Evolutionary conservation across 2,797 vertebrate genomes (phyloP), one percentile per base, ranked within the genome.

Genomic region (Alcedo quadribrachys): DNA sequence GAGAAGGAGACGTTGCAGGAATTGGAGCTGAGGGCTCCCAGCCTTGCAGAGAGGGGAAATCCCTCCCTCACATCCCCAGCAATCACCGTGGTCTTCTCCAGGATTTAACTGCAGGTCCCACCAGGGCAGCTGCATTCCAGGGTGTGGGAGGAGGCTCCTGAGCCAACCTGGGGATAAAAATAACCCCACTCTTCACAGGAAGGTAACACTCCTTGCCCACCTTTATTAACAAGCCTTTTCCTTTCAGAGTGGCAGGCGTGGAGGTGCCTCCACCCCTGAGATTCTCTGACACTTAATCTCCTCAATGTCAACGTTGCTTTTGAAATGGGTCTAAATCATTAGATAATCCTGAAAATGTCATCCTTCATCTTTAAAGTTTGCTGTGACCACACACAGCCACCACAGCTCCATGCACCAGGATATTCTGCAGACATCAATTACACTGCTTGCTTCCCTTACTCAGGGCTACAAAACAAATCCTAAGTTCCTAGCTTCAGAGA

Each of bases 371-470:
- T 84, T 85, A 85, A 92, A 81, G 92, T 19, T 19, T 77, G 54
- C 85, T 89, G 57, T 78, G 82, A 85, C 95, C 95, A 90, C 95
- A 95, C 91, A 92, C 82, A 93, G 79, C 71, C 76, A 82, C 68
- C 57, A 45, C 66, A 48, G 37, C 30, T n/a, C n/a, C n/a, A n/a
- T 40, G 66, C 83, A 88, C 65, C 84, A 82, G 78, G 93, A 89
- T 91, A 69, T 74, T 93, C 71, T 91, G 83, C 87, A 96, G 88
- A 92, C 81, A 90, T 84, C 88, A 93, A 81, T 90, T 76, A 78
- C 5, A 13, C 77, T 71, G 66, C 79, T 94, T 81, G 21, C 84
- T 86, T 93, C 82, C 20, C 86, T 79, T 78, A 88, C 93, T 84
- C 74, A 85, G 75, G 86, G 92, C 85, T 94, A 90, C 85, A 92